Evolutionary conservation across 2,888 invertebrate genomes (phyloP), one percentile per base, ranked within the genome.

Genomic region (Cheilosia scutellata): DNA sequence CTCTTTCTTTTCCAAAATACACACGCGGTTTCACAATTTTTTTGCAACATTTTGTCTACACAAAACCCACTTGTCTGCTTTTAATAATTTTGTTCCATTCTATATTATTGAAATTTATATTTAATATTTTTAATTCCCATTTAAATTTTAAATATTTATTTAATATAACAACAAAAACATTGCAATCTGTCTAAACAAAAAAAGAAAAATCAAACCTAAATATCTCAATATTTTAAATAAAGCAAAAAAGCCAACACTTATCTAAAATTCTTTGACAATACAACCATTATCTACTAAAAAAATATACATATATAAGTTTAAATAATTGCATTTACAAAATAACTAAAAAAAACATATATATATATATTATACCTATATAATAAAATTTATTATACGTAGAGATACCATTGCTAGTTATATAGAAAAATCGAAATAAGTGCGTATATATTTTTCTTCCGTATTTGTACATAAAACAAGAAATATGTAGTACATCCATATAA

Each of bases 191-290:
- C 40, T n/a, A 9, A 42, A 68, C 2, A 47, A 63, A 63, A 80
- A 16, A 65, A 51, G 16, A 47, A 57, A 20, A 42, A 31, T 53
- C 58, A 25, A 53, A 37, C 16, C 63, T 68, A 76, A 27, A 62
- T 58, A 57, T 80, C 55, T 80, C 53, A 63, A 40, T 20, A 63
- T 33, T 47, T 63, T 51, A 63, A 57, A 57, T 70, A 82, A 75
- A 75, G 60, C 57, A 83, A 20, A 83, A 74, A 83, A 78, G 77
- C 75, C 87, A 83, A 78, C 65, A 83, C 83, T 84, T 75, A 79
- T 87, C 87, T 87, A 83, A 87, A 87, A 83, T 66, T 87, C 87
- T 87, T 87, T 87, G 87, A 87, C 87, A 87, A 87, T 87, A 87
- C 87, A 87, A 76, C 82, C 55, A 72, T 72, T 78, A 86, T 77